Percentiles rank a stretch among this genome's conserved stretches.
Conservation (phyloP, 2,113 vertebrate species). For the Pogonocichla stellata region DNA sequence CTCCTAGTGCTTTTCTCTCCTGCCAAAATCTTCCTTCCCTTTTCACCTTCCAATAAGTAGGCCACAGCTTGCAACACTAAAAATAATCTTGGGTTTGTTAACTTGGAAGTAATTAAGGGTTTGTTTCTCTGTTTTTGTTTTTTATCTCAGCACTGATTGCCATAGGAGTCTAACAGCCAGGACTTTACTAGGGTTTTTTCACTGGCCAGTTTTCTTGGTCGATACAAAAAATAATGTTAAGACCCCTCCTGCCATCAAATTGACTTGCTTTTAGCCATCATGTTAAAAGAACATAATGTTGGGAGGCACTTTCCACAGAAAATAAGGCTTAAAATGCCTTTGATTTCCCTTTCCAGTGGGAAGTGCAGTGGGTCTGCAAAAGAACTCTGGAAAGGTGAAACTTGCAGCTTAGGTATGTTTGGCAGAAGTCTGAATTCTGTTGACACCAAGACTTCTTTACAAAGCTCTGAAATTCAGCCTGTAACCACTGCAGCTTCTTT, state of each 20-base stretch:
- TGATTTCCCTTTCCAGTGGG: neutral
- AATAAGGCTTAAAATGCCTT: neutral
- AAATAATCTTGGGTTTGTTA: neutral
- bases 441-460: neutral
- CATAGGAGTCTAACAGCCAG: neutral
- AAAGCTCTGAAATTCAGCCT: neutral
- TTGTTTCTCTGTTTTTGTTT: neutral
- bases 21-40: neutral
- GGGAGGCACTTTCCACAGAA: neutral
- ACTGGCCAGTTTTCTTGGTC: neutral
- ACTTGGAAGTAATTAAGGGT: neutral
- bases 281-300: neutral
- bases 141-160: neutral
- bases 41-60: neutral
- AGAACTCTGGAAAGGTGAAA: neutral
- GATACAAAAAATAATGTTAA: neutral
- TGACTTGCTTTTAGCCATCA: neutral
- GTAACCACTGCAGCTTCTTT: neutral
- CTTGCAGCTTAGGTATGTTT: neutral
- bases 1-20: neutral
- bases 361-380: neutral
- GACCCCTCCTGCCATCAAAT: neutral
- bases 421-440: neutral
- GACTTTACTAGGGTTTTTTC: neutral
- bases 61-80: neutral